Evolutionary conservation across 2,113 vertebrate genomes (phyloP), one percentile per base, ranked within the genome.

Genomic region (Desmodus rotundus): DNA sequence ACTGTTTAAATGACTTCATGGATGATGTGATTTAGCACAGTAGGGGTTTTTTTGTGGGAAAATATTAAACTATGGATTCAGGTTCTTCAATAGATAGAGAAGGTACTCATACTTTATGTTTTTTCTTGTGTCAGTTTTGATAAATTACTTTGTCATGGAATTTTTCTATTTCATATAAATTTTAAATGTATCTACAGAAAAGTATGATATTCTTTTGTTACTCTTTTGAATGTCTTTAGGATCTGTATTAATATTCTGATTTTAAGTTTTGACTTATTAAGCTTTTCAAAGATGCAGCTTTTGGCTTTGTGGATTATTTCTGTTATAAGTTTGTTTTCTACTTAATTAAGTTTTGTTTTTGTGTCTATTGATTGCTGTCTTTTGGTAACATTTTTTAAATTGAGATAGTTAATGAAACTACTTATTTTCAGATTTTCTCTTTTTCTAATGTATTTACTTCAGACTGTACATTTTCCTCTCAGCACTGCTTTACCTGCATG

Each of bases 241-340:
- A 73, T 67, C 26, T 78, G 13, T 73, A 74, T 6, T 86, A 67
- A 65, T 89, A 26, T 19, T 78, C 7, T 72, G 5, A 90, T 63
- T 84, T 76, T 26, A 13, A 31, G 45, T 67, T 10, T 87, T n/a
- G 14, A 56, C 56, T 63, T 67, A 52, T 52, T 89, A 76, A 82
- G 26, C 15, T 86, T 90, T 87, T 52, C 31, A 52, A 76, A 56
- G 16, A 73, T 33, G 20, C 1, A 81, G 31, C 22, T 81, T 82
- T 90, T 81, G 36, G 17, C n/a, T 87, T 76, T 41, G 33, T 31
- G 68, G 47, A 84, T 47, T 78, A 45, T 89, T 81, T 84, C 50
- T 95, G 24, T n/a, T 74, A 33, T 89, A 63, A 45, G 16, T 86
- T 89, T 89, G 14, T 61, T 93, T 91, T 74, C 56, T 90, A 87